These are phyloP conservation scores for Nasua narica DNA, from an alignment of 2,797 vertebrate species.

Conservation along the genomic window DNA sequence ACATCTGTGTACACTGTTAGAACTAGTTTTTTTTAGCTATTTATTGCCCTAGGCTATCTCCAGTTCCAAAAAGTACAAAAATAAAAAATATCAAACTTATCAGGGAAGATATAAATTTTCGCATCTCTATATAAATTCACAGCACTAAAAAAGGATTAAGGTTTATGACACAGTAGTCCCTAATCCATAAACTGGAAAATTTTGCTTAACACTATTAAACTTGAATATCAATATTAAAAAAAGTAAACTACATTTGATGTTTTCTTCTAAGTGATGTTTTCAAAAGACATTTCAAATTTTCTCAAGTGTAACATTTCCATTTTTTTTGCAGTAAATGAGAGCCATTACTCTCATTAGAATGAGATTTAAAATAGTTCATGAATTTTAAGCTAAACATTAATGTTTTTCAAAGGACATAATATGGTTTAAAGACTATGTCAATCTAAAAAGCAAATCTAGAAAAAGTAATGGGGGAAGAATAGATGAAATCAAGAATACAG, in stretches of 20 bases:
- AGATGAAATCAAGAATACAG: not conserved
- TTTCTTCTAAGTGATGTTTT: not conserved
- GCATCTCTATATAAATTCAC: not conserved
- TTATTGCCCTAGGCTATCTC: not conserved
- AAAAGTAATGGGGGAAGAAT: not conserved
- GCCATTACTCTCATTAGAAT: not conserved
- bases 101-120: not conserved
- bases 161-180: not conserved
- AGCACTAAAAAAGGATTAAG: not conserved
- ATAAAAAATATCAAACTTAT: not conserved
- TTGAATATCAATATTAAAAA: not conserved
- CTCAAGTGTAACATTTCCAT: not conserved
- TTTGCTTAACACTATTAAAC: not conserved
- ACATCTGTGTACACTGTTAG: not conserved
- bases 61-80: slow-evolving; percentile 10
- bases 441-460: not conserved
- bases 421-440: not conserved
- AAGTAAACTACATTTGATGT: not conserved
- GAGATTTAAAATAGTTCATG: not conserved
- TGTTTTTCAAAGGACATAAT: not conserved
- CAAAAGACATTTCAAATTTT: slow-evolving; percentile 33
- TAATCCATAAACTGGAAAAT: not conserved
- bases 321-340: not conserved
- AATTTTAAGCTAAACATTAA: slow-evolving; percentile 32
- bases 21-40: slow-evolving; percentile 2